phyloP scores from a whole-genome alignment of 2,888 invertebrate genomes.

The Nesidiocoris tenuis region DNA sequence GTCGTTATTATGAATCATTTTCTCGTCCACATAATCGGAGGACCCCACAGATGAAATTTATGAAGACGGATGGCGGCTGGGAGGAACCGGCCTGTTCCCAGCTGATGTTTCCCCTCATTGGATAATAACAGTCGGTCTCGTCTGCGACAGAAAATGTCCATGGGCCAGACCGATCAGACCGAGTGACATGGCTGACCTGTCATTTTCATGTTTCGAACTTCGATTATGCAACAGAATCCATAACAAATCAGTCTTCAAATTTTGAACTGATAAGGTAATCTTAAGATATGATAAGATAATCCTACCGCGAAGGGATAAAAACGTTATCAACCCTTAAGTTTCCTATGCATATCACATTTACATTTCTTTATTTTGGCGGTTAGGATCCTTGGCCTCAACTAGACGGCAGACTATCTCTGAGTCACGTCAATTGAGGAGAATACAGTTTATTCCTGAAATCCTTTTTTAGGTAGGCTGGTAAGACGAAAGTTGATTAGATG shows the following conservation, averaged over 20 bases:
- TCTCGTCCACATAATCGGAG: conserved; percentile 11
- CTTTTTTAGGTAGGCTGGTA: not conserved
- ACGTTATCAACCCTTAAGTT: too few relatives aligned
- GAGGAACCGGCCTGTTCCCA: not conserved
- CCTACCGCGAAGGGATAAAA: too few relatives aligned
- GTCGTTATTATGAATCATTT: conserved; percentile 26
- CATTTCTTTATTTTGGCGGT: too few relatives aligned
- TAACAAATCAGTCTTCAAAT: too few relatives aligned
- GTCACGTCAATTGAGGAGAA: not conserved
- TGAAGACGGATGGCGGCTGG: conserved; percentile 22
- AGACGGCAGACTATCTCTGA: not conserved
- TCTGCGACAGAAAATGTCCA: conserved; percentile 1
- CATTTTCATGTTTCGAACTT: too few relatives aligned
- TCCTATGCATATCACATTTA: too few relatives aligned
- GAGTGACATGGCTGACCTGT: not conserved
- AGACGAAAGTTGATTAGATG: not conserved
- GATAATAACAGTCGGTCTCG: conserved; percentile 23
- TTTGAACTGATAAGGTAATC: too few relatives aligned
- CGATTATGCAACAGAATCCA: too few relatives aligned
- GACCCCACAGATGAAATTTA: conserved; percentile 8
- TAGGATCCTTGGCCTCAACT: too few relatives aligned
- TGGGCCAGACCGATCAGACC: not conserved
- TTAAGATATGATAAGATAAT: too few relatives aligned
- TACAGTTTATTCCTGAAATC: not conserved
- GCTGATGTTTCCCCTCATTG: conserved; percentile 27